Evolutionary conservation across 2,888 invertebrate species (phyloP).

Genomic region (Drosophila phalerata): DNA sequence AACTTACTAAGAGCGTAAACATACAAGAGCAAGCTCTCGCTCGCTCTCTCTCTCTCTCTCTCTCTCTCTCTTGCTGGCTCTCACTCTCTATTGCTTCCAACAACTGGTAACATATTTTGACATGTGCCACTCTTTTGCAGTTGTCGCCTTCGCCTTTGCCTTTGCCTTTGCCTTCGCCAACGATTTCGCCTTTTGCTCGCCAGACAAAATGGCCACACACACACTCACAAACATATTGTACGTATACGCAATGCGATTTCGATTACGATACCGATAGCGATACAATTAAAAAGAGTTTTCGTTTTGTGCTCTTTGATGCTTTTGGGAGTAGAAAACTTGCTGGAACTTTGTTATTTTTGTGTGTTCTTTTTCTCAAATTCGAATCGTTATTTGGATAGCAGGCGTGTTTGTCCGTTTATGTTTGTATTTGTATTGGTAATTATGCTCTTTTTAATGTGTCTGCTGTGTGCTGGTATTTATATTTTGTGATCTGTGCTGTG

Average conservation of each 20-base stretch:
- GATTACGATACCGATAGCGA: slow-evolving; percentile 42
- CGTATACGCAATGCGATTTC: slow-evolving; percentile 54
- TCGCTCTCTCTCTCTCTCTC: slow-evolving; percentile 1
- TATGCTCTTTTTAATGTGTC: slow-evolving; percentile 40
- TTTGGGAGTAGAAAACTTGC: slow-evolving; percentile 27
- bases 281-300: slow-evolving; percentile 11
- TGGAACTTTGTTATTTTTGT: slow-evolving; percentile 21
- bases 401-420: slow-evolving; percentile 34
- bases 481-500: slow-evolving; percentile 1
- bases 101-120: slow-evolving; percentile 22
- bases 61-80: slow-evolving; percentile 7
- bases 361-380: slow-evolving; percentile 15
- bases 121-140: slow-evolving; percentile 46
- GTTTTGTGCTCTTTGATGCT: slow-evolving; percentile 22
- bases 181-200: slow-evolving; percentile 2
- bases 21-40: slow-evolving; percentile 8
- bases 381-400: slow-evolving; percentile 17
- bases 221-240: slow-evolving; percentile 5
- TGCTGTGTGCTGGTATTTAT: slow-evolving; percentile 20
- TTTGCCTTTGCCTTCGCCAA: slow-evolving; percentile 8
- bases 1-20: slow-evolving; percentile 31
- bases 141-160: slow-evolving; percentile 16
- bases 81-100: slow-evolving; percentile 3
- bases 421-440: slow-evolving; percentile 58
- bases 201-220: slow-evolving; percentile 50